phyloP scores from a whole-genome alignment of 2,888 invertebrate species.

The Calliscelio sp. region DNA sequence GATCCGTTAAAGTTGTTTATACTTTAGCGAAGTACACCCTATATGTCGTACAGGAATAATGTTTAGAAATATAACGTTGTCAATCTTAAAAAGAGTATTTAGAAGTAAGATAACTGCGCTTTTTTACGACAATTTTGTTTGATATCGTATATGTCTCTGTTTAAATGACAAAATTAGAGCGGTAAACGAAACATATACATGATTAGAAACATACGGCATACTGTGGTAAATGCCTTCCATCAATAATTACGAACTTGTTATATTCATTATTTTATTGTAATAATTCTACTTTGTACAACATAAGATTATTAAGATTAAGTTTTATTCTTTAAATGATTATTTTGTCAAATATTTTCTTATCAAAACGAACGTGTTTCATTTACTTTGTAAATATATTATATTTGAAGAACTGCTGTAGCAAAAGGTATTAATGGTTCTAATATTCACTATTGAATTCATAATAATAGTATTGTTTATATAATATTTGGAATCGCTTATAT shows the following conservation, averaged over 20 bases:
- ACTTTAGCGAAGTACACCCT: conserved; percentile 28
- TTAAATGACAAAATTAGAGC: conserved; percentile 20
- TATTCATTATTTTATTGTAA: conserved; percentile 1
- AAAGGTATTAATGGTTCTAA: conserved; percentile 35
- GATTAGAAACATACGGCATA: conserved; percentile 28
- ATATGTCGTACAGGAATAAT: conserved; percentile 22
- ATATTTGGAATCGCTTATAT: too few species aligned
- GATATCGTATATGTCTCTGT: conserved; percentile 33
- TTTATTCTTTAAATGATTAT: neutral
- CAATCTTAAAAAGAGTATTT: conserved; percentile 39
- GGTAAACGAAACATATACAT: conserved; percentile 37
- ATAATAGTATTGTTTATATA: too few species aligned
- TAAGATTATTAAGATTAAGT: too few species aligned
- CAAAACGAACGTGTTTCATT: neutral
- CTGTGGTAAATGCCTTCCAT: conserved; percentile 25
- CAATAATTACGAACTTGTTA: neutral
- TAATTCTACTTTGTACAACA: too few species aligned
- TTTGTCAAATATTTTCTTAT: conserved; percentile 12
- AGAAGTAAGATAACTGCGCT: conserved; percentile 41
- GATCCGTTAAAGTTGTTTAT: conserved; percentile 40
- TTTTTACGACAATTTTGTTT: conserved; percentile 55
- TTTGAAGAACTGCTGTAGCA: conserved; percentile 18
- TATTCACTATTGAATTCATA: conserved; percentile 44
- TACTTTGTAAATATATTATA: conserved; percentile 42
- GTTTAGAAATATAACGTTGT: conserved; percentile 39